These are phyloP conservation scores for Pristionchus japonicus DNA, from an alignment of 2,888 invertebrate genomes.

Conservation along the genomic window DNA sequence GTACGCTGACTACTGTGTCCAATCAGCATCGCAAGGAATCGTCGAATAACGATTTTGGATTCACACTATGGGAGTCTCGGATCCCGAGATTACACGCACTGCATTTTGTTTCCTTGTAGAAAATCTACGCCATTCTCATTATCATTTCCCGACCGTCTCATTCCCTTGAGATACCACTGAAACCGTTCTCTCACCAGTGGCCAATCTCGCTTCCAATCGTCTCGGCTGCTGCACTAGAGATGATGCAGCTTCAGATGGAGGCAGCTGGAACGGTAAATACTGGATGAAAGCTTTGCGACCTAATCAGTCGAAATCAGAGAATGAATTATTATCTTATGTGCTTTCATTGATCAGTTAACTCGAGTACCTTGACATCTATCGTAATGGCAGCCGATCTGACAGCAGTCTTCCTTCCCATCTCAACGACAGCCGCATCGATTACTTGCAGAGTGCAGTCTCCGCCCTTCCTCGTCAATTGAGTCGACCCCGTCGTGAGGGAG, in stretches of 20 bases:
- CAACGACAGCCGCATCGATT: background rate
- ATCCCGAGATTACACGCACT: no score
- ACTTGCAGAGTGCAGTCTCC: background rate
- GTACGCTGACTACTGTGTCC: no score
- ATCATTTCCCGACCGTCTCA: no score
- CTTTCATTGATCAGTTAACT: background rate
- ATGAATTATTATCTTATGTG: no score
- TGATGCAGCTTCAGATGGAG: no score
- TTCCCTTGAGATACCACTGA: background rate
- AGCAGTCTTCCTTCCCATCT: slow-evolving; percentile 1
- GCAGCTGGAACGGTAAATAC: background rate
- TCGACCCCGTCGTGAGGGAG: background rate
- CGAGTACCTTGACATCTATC: slow-evolving; percentile 1
- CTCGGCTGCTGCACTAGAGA: background rate
- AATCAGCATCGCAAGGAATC: no score
- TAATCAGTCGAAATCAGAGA: no score
- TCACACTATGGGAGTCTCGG: no score
- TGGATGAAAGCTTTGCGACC: no score
- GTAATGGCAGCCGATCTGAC: slow-evolving; percentile 20
- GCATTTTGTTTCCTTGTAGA: no score
- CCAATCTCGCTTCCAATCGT: background rate
- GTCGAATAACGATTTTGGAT: no score
- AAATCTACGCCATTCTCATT: no score
- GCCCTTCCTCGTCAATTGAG: background rate
- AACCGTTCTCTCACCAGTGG: background rate